These are phyloP conservation scores for Balanococcus diminutus DNA, from an alignment of 2,888 invertebrate genomes.

Conservation along the genomic window DNA sequence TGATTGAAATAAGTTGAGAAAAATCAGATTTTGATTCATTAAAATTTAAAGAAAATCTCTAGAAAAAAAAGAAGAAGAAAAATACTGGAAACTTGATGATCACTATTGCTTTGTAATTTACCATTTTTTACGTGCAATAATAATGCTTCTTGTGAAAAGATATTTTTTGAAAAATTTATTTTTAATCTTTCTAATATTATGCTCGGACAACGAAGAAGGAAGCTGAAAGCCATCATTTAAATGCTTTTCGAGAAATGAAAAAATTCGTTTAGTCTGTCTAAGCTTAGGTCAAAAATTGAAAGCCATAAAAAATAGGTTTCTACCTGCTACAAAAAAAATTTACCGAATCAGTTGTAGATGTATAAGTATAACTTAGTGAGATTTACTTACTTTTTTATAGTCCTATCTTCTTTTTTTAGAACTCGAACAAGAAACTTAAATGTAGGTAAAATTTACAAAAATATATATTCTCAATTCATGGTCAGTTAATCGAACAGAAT, in stretches of 20 bases:
- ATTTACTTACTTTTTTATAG: too few species aligned
- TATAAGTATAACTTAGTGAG: background rate
- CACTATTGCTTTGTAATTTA: background rate
- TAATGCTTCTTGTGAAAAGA: background rate
- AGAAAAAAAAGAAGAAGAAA: background rate
- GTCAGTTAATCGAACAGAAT: background rate
- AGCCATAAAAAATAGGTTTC: too few species aligned
- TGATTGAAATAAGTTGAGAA: background rate
- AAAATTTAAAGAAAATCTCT: background rate
- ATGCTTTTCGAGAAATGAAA: background rate
- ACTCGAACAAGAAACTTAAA: background rate
- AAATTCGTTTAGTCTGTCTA: background rate
- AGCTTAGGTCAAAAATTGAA: background rate
- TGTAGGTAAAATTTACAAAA: background rate
- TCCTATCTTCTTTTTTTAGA: background rate
- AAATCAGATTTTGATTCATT: background rate
- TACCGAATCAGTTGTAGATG: too few species aligned
- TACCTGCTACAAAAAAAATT: too few species aligned
- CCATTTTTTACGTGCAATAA: too few species aligned
- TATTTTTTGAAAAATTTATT: background rate
- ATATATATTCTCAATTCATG: background rate
- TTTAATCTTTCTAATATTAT: background rate
- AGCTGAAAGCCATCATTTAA: background rate
- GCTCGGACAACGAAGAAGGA: background rate
- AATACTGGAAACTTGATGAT: background rate